Evolutionary conservation across 2,113 vertebrate genomes (phyloP), one percentile per base, ranked within the genome.

Genomic region (Pipra filicauda): DNA sequence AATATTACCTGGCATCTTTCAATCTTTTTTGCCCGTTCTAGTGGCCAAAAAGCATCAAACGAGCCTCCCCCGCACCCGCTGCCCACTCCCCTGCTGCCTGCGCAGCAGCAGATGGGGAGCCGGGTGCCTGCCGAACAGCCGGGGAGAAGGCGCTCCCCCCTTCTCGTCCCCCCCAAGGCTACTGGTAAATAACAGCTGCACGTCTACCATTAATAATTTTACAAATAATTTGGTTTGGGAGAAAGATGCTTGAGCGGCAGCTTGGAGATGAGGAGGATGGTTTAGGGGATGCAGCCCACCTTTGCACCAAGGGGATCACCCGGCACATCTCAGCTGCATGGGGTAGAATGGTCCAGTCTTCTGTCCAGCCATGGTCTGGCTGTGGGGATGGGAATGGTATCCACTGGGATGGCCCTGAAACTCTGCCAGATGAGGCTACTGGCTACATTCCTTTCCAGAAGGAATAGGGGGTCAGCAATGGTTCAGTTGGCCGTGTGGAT

Each of bases 41-140:
- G 81, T 92, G 94, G 88, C 94, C 95, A 95, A 96, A 91, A 96
- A 69, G 41, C 31, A 1, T 58, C 7, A 30, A 46, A 33, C 19
- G 2, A 95, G 46, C 94, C 72, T 92, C 95, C 95, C 65, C 95
- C 83, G 46, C 94, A 67, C 57, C 55, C 61, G 22, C 96, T 86
- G 94, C 95, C 95, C 97, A 91, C 96, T 92, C 91, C 91, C 92
- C 76, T 62, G 84, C 91, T 92, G 93, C 91, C 92, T 65, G 82
- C 6, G 2, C 7, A 8, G 82, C 3, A 2, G 90, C 97, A 97
- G 96, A 96, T 97, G 97, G 96, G 89, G 69, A 86, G 76, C 62
- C 6, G 22, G 67, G 90, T 4, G 90, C 77, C 74, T 88, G 91
- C n/a, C 0, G 35, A 94, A 75, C 93, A 95, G 94, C 67, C 79